These are phyloP conservation scores for Gavia stellata DNA, from an alignment of 2,113 vertebrate species.

Conservation along the genomic window DNA sequence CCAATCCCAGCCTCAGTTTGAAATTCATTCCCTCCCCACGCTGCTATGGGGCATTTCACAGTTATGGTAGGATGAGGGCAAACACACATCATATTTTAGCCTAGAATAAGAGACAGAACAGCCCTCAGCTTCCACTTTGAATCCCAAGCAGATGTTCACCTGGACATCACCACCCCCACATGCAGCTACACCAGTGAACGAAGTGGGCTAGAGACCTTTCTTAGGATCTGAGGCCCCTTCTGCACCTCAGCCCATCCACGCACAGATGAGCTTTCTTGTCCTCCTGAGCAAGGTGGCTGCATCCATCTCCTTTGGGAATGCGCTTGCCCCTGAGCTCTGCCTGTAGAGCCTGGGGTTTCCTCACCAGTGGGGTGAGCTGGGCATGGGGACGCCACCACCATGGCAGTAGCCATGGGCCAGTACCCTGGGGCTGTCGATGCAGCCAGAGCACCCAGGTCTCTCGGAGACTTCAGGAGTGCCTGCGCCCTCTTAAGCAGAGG, in stretches of 20 bases:
- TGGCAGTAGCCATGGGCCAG: fast-evolving
- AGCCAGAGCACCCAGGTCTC: background rate
- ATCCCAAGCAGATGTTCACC: background rate
- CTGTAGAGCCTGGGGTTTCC: background rate
- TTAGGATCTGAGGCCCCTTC: background rate
- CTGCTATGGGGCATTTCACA: background rate
- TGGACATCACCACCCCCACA: background rate
- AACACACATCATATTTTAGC: background rate
- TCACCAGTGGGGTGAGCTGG: fast-evolving
- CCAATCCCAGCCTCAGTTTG: background rate
- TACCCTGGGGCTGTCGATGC: background rate
- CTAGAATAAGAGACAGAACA: background rate
- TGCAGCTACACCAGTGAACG: background rate
- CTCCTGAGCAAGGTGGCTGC: background rate
- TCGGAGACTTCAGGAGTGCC: background rate
- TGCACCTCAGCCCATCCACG: background rate
- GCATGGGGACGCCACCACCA: background rate
- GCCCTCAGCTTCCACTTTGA: background rate
- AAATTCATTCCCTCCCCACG: background rate
- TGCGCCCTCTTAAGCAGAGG: fast-evolving
- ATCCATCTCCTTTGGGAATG: background rate
- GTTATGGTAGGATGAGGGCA: background rate
- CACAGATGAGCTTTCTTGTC: background rate
- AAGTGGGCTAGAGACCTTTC: background rate
- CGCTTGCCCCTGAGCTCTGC: fast-evolving